A percentile compares a stretch with the other conserved stretches of the same genome.
Conservation (phyloP, 2,113 vertebrate genomes). For the Phrynosoma platyrhinos region DNA sequence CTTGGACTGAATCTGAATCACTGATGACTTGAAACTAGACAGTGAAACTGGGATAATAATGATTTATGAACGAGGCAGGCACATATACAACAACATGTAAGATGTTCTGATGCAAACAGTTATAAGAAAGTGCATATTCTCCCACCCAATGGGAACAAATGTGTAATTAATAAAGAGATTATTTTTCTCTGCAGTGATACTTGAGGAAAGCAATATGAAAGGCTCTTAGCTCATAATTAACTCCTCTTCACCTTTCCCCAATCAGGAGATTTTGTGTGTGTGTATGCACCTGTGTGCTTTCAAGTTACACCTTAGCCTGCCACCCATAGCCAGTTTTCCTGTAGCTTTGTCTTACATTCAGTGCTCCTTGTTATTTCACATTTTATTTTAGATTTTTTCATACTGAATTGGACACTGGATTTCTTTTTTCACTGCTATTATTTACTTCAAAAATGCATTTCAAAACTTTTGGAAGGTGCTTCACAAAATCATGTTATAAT, state of each 20-base stretch:
- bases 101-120: not conserved
- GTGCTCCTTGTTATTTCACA: not conserved
- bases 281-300: no score
- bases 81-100: not conserved
- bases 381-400: not conserved
- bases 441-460: not conserved
- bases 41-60: no score
- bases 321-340: not conserved
- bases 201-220: not conserved
- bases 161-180: not conserved
- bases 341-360: not conserved
- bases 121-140: not conserved
- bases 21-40: no score
- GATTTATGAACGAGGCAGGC: not conserved
- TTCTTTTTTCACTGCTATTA: not conserved
- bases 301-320: not conserved
- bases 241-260: fast-evolving
- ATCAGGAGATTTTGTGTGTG: not conserved
- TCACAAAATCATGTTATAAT: not conserved
- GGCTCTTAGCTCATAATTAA: fast-evolving
- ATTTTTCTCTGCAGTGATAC: not conserved
- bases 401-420: not conserved
- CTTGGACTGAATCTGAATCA: no score
- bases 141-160: not conserved
- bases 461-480: not conserved